A percentile compares a stretch with the other conserved stretches of the same genome.
phyloP scores from a whole-genome alignment of 2,888 invertebrate species.

The Lacanobia wlatinum region DNA sequence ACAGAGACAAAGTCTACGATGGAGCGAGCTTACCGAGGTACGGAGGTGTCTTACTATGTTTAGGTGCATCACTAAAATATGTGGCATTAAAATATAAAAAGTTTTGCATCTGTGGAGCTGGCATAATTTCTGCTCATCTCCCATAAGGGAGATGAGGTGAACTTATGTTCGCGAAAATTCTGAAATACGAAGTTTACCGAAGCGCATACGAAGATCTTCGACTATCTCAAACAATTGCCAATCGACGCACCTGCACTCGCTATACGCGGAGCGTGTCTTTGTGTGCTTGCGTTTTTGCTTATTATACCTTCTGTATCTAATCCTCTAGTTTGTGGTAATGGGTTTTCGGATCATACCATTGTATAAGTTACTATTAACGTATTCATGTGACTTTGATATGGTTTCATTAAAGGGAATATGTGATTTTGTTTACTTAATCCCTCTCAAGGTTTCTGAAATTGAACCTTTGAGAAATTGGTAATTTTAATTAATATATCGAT shows the following conservation, averaged over 20 bases:
- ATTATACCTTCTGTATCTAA: slow-evolving; percentile 2
- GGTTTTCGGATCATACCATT: slow-evolving; percentile 10
- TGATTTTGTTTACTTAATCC: slow-evolving; percentile 19
- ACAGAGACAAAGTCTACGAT: no score
- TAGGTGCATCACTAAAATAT: no score
- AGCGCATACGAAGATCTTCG: not conserved
- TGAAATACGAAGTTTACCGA: not conserved
- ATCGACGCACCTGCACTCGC: not conserved
- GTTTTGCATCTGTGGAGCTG: no score
- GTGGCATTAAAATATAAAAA: no score
- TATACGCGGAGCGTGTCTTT: not conserved
- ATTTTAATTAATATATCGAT: not conserved
- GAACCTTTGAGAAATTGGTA: not conserved
- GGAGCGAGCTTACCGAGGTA: no score
- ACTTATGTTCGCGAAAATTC: not conserved
- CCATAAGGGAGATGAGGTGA: no score
- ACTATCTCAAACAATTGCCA: not conserved
- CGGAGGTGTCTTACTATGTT: no score
- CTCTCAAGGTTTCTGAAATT: not conserved
- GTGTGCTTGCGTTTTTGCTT: not conserved
- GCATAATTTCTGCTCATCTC: no score
- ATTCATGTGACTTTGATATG: slow-evolving; percentile 35
- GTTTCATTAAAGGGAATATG: slow-evolving; percentile 17
- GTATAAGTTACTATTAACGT: slow-evolving; percentile 8
- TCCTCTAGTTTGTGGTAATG: slow-evolving; percentile 2